These are phyloP conservation scores for Saccopteryx bilineata DNA, from an alignment of 2,113 vertebrate species.

Conservation along the genomic window DNA sequence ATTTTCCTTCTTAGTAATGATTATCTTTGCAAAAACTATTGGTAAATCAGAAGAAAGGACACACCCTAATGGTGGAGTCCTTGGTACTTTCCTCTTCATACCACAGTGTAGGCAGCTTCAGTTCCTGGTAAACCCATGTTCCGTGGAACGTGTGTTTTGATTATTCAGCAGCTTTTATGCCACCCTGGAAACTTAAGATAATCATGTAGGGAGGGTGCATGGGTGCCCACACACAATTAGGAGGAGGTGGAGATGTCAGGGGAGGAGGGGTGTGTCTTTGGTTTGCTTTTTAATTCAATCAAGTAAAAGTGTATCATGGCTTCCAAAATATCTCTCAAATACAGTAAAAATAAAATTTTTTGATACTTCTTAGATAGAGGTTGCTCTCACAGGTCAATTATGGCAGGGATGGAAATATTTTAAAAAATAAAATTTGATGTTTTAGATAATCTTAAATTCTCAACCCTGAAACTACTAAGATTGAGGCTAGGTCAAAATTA, in stretches of 20 bases:
- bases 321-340: not conserved
- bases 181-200: not conserved
- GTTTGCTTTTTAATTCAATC: conserved; percentile 1
- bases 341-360: not conserved
- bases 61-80: not conserved
- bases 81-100: conserved; percentile 49
- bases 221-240: not conserved
- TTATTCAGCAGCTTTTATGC: not conserved
- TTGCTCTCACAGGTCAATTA: not conserved
- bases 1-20: not conserved
- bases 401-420: not conserved
- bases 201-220: not conserved
- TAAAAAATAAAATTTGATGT: not conserved
- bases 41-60: not conserved
- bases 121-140: not conserved
- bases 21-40: not conserved
- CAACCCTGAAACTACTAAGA: not conserved
- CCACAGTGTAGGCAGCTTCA: not conserved
- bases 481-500: not conserved
- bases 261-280: not conserved
- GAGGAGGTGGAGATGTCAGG: not conserved
- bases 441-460: not conserved
- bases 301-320: not conserved
- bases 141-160: not conserved
- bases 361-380: not conserved